Conservation (phyloP, 2,888 invertebrate genomes). For the Masnerella sp. region DNA sequence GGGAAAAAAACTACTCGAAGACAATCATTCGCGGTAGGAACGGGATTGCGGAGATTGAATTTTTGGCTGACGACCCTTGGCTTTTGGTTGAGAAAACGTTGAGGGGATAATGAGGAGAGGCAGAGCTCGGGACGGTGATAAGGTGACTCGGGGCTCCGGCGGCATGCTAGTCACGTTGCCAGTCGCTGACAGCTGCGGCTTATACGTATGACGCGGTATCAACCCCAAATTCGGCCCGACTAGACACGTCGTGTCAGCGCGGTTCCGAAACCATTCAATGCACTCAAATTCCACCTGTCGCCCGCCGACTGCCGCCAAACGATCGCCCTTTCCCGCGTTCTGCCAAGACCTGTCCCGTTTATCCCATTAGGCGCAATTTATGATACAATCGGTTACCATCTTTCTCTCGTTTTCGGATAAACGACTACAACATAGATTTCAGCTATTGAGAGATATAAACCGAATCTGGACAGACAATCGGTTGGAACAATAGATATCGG, state of each 20-base stretch:
- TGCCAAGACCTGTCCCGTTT: conserved; percentile 10
- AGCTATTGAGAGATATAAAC: neutral
- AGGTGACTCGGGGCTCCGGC: conserved; percentile 71
- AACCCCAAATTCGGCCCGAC: conserved; percentile 75
- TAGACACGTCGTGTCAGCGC: conserved; percentile 73
- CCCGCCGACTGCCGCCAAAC: conserved; percentile 59
- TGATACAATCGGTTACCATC: conserved; percentile 14
- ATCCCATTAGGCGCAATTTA: conserved; percentile 38
- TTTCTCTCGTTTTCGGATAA: neutral
- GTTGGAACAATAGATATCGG: no score
- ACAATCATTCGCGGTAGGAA: conserved; percentile 57
- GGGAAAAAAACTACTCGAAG: no score
- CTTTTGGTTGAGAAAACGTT: conserved; percentile 70
- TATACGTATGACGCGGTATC: conserved; percentile 77
- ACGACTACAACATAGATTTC: neutral
- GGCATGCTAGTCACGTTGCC: conserved; percentile 77
- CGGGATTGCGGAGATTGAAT: conserved; percentile 70
- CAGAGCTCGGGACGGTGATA: conserved; percentile 73
- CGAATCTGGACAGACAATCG: no score
- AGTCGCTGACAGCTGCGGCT: conserved; percentile 77
- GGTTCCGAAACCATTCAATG: conserved; percentile 74
- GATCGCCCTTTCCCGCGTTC: conserved; percentile 53
- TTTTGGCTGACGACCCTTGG: conserved; percentile 67
- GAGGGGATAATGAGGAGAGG: conserved; percentile 74
- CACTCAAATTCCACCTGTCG: conserved; percentile 73